Evolutionary conservation across 2,888 invertebrate genomes (phyloP).

Genomic region (Camponotus fellah): DNA sequence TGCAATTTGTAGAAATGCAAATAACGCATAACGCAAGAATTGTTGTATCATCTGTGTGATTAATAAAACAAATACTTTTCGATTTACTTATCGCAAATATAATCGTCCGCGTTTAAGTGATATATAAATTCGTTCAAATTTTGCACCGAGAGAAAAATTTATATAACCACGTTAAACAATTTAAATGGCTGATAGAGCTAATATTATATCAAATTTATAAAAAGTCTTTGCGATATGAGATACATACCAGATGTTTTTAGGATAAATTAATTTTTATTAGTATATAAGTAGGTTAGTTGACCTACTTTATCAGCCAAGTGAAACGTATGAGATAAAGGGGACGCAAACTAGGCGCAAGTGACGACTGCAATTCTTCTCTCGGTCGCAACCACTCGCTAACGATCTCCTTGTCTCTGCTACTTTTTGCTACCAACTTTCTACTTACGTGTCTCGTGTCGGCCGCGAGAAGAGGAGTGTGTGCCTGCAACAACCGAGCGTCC

Average conservation of each 20-base stretch:
- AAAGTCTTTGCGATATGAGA: background rate
- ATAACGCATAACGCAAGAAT: background rate
- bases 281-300: background rate
- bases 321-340: constrained; percentile 10
- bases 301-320: constrained; percentile 9
- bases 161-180: background rate
- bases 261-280: background rate
- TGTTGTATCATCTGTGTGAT: constrained; percentile 60
- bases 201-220: constrained; percentile 12
- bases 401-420: constrained; percentile 37
- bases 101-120: constrained; percentile 50
- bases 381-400: constrained; percentile 38
- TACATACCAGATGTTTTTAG: background rate
- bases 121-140: constrained; percentile 42
- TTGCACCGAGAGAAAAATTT: constrained; percentile 31
- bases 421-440: constrained; percentile 72
- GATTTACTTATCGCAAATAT: constrained; percentile 34
- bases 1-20: constrained; percentile 39
- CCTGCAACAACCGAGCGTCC: constrained; percentile 88
- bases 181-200: too few relatives aligned
- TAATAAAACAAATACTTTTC: constrained; percentile 47
- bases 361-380: constrained; percentile 41
- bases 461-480: constrained; percentile 90
- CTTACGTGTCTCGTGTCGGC: constrained; percentile 88
- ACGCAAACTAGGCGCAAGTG: constrained; percentile 20